phyloP scores from a whole-genome alignment of 2,113 vertebrate species.

The rabbit (Oryctolagus cuniculus) region mOryCun1.1 NC_091441.1:104977501-104978000 shows the following conservation, averaged over 20 bases:
- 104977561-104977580: constrained; percentile 52
- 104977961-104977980: neutral
- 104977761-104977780: accelerated
- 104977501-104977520: constrained; percentile 84
- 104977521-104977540: constrained; percentile 22
- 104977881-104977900: neutral
- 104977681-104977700: neutral
- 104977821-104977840: neutral
- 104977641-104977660: neutral
- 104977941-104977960: neutral
- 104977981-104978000: neutral
- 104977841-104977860: accelerated
- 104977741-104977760: neutral
- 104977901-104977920: neutral
- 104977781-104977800: neutral
- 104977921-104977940: neutral
- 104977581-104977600: constrained; percentile 35
- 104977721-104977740: neutral
- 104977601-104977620: neutral
- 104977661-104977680: neutral
- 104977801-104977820: neutral
- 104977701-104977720: neutral
- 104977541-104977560: constrained; percentile 18
- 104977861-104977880: no score
- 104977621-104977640: neutral